phyloP scores from a whole-genome alignment of 2,113 vertebrate genomes.

The Chamaetylas fuelleborni region DNA sequence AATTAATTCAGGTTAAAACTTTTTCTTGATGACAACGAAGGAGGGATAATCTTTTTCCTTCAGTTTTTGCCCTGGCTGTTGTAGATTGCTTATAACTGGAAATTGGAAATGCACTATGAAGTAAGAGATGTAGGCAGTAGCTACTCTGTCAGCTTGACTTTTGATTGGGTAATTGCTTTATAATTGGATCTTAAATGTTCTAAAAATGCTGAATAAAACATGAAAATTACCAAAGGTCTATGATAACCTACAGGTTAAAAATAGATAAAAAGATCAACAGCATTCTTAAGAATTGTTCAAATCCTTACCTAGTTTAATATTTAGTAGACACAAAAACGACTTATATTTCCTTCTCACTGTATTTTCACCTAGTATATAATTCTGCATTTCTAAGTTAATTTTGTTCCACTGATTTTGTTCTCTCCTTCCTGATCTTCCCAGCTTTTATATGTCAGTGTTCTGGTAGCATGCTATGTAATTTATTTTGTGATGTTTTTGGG shows the following conservation, averaged over 20 bases:
- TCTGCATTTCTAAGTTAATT: neutral
- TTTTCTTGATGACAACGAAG: neutral
- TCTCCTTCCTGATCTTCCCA: constrained; percentile 34
- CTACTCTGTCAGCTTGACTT: neutral
- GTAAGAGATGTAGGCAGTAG: neutral
- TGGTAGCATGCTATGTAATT: constrained; percentile 82
- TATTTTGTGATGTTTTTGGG: constrained; percentile 87
- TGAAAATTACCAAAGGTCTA: neutral
- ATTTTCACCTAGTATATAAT: neutral
- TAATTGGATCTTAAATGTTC: neutral
- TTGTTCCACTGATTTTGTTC: constrained; percentile 20
- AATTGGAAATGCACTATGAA: neutral
- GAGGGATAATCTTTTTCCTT: neutral
- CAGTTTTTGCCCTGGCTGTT: neutral
- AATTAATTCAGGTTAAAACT: neutral
- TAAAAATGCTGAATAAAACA: neutral
- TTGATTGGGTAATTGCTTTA: neutral
- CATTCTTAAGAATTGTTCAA: neutral
- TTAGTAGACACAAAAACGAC: neutral
- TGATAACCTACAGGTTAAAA: neutral
- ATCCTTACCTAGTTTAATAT: neutral
- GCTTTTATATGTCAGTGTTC: constrained; percentile 83
- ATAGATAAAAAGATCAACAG: neutral
- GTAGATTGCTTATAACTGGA: neutral
- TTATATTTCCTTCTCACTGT: neutral